Percentiles rank a stretch among this genome's conserved stretches.
These are phyloP conservation scores for Leptatherina wallacei DNA, from an alignment of 2,797 vertebrate species.

Conservation along the genomic window DNA sequence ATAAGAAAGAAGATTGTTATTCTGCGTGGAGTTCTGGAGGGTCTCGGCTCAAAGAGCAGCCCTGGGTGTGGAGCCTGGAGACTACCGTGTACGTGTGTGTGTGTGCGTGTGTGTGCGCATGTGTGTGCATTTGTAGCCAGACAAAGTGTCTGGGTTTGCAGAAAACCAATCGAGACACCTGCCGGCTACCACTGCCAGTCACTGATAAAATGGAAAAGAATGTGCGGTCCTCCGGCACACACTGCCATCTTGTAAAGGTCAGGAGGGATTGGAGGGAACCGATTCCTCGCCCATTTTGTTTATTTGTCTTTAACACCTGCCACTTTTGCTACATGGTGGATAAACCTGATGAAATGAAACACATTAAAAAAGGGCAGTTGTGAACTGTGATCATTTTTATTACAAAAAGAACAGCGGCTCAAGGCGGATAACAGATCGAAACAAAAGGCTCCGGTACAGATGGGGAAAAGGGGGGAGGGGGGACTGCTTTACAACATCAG, in stretches of 20 bases:
- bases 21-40: slow-evolving; percentile 48
- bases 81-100: slow-evolving; percentile 25
- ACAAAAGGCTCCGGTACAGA: slow-evolving; percentile 66
- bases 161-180: slow-evolving; percentile 70
- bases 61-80: slow-evolving; percentile 44
- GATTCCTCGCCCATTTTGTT: slow-evolving; percentile 27
- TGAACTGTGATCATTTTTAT: slow-evolving; percentile 70
- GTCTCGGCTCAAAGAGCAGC: slow-evolving; percentile 64
- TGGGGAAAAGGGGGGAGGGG: slow-evolving; percentile 35
- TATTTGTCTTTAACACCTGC: slow-evolving; percentile 44
- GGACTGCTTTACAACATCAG: slow-evolving; percentile 68
- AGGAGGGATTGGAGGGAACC: slow-evolving; percentile 27
- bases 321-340: slow-evolving; percentile 11
- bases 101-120: slow-evolving; percentile 35
- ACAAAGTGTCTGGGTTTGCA: slow-evolving; percentile 63
- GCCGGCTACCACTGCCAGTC: slow-evolving; percentile 63
- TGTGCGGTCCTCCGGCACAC: slow-evolving; percentile 39
- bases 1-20: slow-evolving; percentile 66
- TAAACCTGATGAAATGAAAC: slow-evolving; percentile 50
- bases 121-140: slow-evolving; percentile 39
- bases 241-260: slow-evolving; percentile 58
- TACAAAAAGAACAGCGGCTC: slow-evolving; percentile 58
- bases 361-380: slow-evolving; percentile 30
- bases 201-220: slow-evolving; percentile 70
- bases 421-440: slow-evolving; percentile 58